Evolutionary conservation across 2,113 vertebrate species (phyloP).

Genomic region (Ammodytes marinus): DNA sequence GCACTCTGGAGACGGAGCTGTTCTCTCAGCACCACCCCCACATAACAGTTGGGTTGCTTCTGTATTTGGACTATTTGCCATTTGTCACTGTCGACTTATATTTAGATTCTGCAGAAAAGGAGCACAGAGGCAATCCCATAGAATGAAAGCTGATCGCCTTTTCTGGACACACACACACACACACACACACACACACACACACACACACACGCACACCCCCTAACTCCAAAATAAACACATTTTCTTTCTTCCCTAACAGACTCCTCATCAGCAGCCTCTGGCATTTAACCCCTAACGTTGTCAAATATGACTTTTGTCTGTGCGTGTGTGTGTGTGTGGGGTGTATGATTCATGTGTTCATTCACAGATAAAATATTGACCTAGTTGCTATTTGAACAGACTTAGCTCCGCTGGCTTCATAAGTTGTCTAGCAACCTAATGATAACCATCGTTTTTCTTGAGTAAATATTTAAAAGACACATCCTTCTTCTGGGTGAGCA

Average conservation of each 20-base stretch:
- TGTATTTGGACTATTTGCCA: constrained; percentile 82
- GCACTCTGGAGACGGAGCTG: constrained; percentile 83
- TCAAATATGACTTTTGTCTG: constrained; percentile 21
- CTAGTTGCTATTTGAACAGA: constrained; percentile 73
- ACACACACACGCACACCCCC: neutral
- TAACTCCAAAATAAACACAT: constrained; percentile 27
- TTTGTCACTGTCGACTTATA: constrained; percentile 52
- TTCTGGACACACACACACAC: too few species aligned
- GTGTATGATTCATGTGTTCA: constrained; percentile 40
- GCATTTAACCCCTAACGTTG: constrained; percentile 7
- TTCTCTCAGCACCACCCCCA: constrained; percentile 91
- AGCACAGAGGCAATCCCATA: constrained; percentile 73
- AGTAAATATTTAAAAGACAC: constrained; percentile 69
- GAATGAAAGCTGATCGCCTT: constrained; percentile 9
- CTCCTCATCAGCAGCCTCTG: constrained; percentile 2
- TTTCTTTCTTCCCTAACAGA: neutral
- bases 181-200: neutral
- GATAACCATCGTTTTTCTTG: constrained; percentile 46
- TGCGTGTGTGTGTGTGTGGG: neutral
- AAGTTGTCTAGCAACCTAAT: constrained; percentile 85
- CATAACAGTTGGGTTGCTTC: constrained; percentile 77
- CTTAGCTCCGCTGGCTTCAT: constrained; percentile 64
- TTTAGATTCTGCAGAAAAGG: constrained; percentile 62
- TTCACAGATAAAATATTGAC: constrained; percentile 66
- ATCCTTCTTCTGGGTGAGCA: constrained; percentile 32